Evolutionary conservation across 2,797 vertebrate genomes (phyloP).

Genomic region (Myiothlypis chrysogaster): DNA sequence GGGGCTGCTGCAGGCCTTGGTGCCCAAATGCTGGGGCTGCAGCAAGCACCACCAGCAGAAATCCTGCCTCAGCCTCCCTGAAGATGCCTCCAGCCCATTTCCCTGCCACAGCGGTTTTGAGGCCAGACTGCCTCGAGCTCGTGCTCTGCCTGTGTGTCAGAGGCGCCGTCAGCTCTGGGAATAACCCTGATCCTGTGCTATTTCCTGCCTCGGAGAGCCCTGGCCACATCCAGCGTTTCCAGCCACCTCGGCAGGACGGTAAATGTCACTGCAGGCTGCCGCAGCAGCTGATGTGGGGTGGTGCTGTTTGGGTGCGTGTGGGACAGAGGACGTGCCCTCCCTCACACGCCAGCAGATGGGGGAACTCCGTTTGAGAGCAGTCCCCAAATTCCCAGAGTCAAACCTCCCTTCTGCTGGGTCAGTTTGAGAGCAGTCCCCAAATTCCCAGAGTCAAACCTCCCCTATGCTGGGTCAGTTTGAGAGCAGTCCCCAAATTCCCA

Average conservation of each 20-base stretch:
- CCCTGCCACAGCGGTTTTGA: not conserved
- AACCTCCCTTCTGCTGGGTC: too few species aligned
- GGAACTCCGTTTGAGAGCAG: not conserved
- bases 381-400: too few species aligned
- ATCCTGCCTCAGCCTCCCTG: not conserved
- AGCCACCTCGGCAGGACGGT: not conserved
- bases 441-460: too few species aligned
- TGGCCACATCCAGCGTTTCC: not conserved
- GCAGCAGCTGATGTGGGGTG: not conserved
- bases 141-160: not conserved
- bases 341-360: rapidly evolving
- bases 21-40: not conserved
- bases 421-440: too few species aligned
- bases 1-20: not conserved
- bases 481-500: not conserved
- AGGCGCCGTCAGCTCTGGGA: constrained; percentile 8
- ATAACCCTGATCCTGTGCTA: not conserved
- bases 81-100: not conserved
- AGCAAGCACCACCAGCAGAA: not conserved
- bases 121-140: constrained; percentile 18
- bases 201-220: constrained; percentile 10
- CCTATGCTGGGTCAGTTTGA: not conserved
- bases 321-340: not conserved
- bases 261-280: constrained; percentile 20
- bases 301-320: not conserved